Evolutionary conservation across 2,113 vertebrate species (phyloP).

Genomic region (Laterallus jamaicensis): DNA sequence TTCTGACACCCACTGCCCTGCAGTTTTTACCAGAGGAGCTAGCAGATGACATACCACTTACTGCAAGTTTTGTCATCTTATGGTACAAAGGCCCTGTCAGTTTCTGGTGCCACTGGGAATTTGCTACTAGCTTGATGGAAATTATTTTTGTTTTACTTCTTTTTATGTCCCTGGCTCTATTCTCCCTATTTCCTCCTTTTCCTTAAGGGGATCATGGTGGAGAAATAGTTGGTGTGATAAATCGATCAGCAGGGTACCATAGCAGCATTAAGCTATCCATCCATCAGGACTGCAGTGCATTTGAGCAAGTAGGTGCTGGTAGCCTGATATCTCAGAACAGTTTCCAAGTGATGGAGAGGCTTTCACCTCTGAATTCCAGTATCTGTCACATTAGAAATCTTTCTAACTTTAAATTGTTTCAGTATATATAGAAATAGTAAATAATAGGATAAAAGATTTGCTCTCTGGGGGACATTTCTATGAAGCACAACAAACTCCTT

Average conservation of each 20-base stretch:
- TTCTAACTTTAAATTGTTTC: conserved; percentile 42
- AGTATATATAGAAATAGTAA: conserved; percentile 53
- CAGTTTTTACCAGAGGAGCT: background rate
- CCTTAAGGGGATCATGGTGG: conserved; percentile 13
- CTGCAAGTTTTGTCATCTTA: background rate
- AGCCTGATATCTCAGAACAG: background rate
- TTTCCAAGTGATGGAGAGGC: conserved; percentile 45
- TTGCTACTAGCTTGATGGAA: background rate
- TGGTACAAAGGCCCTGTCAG: background rate
- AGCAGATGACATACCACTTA: background rate
- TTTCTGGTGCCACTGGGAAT: conserved; percentile 9
- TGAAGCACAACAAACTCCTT: conserved; percentile 51
- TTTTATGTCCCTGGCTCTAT: conserved; percentile 6
- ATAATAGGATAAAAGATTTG: conserved; percentile 63
- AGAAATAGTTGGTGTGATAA: conserved; percentile 38
- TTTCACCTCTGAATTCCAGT: conserved; percentile 32
- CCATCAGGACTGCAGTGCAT: conserved; percentile 27
- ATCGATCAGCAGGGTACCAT: conserved; percentile 34
- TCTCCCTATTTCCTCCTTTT: conserved; percentile 14
- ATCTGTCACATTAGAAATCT: conserved; percentile 26
- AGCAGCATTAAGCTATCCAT: conserved; percentile 44
- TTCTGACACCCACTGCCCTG: background rate
- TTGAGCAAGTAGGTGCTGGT: background rate
- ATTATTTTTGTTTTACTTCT: conserved; percentile 55
- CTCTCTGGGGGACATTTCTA: conserved; percentile 38